Evolutionary conservation across 2,797 vertebrate genomes (phyloP).

Genomic region (Podargus strigoides): DNA sequence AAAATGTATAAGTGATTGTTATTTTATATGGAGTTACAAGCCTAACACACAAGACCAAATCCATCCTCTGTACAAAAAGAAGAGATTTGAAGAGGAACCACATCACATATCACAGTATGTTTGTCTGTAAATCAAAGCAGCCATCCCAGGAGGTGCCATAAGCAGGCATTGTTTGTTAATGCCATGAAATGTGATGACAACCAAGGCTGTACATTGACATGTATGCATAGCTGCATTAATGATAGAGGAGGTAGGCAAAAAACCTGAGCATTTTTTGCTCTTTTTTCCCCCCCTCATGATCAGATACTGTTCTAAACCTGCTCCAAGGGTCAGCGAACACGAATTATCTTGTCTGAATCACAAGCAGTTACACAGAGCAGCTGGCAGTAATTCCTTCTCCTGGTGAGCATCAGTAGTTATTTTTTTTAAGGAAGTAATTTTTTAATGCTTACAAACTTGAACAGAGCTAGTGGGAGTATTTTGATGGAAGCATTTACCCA

Average conservation of each 20-base stretch:
- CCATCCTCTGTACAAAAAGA: background rate
- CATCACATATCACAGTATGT: accelerated
- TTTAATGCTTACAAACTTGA: background rate
- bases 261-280: background rate
- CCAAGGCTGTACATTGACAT: background rate
- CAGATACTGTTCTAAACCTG: background rate
- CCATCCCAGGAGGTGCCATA: background rate
- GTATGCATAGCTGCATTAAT: background rate
- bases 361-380: background rate
- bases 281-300: background rate
- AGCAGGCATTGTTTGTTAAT: background rate
- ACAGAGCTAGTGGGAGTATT: background rate
- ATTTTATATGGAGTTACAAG: background rate
- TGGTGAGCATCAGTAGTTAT: background rate
- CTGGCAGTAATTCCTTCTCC: background rate
- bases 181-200: background rate
- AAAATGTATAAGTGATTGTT: background rate
- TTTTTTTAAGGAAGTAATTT: background rate
- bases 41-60: background rate
- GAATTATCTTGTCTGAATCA: background rate
- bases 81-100: background rate
- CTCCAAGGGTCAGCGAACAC: background rate
- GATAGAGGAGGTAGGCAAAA: background rate
- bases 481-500: background rate
- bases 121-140: background rate